Conservation (phyloP, 2,797 vertebrate species). For the Lepilemur septentrionalis region DNA sequence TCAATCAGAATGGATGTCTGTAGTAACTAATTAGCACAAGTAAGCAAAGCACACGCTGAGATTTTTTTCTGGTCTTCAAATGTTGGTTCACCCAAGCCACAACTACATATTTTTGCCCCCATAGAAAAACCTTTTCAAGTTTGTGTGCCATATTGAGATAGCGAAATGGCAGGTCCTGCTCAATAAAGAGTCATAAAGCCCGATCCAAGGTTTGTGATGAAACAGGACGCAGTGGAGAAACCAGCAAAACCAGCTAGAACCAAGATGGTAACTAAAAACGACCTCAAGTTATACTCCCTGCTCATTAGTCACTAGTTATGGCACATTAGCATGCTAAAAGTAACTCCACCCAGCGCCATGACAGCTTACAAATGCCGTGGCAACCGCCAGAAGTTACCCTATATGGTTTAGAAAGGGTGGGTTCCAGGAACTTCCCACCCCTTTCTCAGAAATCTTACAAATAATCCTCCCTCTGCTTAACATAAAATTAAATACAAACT, state of each 20-base stretch:
- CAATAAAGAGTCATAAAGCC: not conserved
- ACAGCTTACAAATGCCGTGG: not conserved
- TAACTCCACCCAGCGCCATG: not conserved
- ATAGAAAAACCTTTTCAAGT: not conserved
- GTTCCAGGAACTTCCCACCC: not conserved
- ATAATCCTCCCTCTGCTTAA: not conserved
- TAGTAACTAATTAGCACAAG: not conserved
- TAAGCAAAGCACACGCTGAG: not conserved
- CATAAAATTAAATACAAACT: not conserved
- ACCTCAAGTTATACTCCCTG: not conserved
- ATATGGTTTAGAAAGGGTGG: not conserved
- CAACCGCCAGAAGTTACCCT: not conserved
- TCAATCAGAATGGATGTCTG: not conserved
- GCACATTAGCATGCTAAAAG: not conserved
- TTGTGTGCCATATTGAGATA: not conserved
- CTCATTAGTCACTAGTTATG: not conserved
- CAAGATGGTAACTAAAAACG: not conserved
- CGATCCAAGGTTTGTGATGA: not conserved
- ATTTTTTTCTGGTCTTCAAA: not conserved
- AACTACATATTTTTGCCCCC: not conserved
- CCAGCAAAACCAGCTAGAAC: not conserved
- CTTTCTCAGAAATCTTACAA: not conserved
- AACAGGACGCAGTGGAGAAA: not conserved
- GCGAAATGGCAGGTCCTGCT: not conserved
- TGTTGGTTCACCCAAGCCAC: not conserved